Conservation (phyloP, 92 coral and sea anemone genomes). For the Parazoanthus atlanticus region DNA sequence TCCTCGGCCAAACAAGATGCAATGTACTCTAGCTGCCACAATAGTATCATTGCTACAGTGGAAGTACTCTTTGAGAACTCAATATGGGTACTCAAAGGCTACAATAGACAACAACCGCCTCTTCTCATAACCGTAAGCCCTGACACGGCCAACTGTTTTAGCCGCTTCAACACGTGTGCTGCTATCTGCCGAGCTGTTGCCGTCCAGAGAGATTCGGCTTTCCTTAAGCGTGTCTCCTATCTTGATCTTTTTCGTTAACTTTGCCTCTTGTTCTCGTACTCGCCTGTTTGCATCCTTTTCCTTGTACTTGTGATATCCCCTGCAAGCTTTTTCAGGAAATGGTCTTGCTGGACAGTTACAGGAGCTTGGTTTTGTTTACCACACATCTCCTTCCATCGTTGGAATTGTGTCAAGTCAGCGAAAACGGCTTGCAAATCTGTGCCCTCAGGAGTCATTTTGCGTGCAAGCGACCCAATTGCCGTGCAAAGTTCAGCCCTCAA, state of each 20-base stretch:
- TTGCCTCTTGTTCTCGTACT: background rate
- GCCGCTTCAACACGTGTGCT: slow-evolving; percentile 18
- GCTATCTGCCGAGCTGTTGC: background rate
- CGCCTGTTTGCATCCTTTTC: background rate
- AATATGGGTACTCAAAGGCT: slow-evolving; percentile 32
- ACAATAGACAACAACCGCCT: slow-evolving; percentile 38
- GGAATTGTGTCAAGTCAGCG: background rate
- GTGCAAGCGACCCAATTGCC: background rate
- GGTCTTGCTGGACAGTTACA: background rate
- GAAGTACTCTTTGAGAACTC: slow-evolving; percentile 11
- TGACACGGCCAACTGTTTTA: background rate
- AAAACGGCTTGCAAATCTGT: background rate
- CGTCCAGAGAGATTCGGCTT: background rate
- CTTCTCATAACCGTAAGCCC: slow-evolving; percentile 9
- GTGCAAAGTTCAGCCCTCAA: background rate
- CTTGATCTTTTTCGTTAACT: background rate
- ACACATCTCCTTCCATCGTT: background rate
- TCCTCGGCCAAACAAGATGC: slow-evolving; percentile 53
- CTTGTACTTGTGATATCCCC: background rate
- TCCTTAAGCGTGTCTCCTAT: background rate
- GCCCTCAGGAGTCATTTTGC: background rate
- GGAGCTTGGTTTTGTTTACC: background rate
- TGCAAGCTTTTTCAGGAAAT: background rate
- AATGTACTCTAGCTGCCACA: slow-evolving; percentile 55
- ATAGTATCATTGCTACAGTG: background rate